Evolutionary conservation across 1,140 invertebrate genomes (phyloP).

Genomic region (Aphelinus certus): DNA sequence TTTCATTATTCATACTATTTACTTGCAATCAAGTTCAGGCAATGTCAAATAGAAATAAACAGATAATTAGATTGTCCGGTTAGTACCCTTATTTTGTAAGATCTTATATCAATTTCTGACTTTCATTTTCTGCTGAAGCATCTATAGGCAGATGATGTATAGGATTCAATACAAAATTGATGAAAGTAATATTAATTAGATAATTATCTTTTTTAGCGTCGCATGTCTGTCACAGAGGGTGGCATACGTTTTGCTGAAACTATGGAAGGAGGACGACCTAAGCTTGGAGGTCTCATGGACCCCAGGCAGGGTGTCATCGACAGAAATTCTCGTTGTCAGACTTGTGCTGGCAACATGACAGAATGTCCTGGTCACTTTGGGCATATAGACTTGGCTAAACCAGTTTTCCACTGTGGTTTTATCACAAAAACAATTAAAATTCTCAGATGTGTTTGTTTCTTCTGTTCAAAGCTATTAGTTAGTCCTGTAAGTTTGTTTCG

Average conservation of each 20-base stretch:
- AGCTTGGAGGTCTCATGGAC: constrained; percentile 98
- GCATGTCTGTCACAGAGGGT: constrained; percentile 97
- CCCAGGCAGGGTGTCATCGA: constrained; percentile 98
- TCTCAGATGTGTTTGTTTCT: constrained; percentile 96
- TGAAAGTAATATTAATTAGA: neutral
- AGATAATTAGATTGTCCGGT: too few relatives aligned
- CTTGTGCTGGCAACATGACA: constrained; percentile 97
- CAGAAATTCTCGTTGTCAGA: constrained; percentile 92
- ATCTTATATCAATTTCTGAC: too few relatives aligned
- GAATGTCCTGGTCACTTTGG: constrained; percentile 99
- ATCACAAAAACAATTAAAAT: constrained; percentile 98
- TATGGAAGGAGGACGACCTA: constrained; percentile 97
- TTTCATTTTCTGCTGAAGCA: too few relatives aligned
- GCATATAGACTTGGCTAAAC: constrained; percentile 98
- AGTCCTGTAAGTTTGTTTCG: constrained; percentile 79
- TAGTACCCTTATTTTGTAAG: too few relatives aligned
- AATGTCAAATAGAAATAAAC: too few relatives aligned
- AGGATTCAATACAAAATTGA: constrained; percentile 9
- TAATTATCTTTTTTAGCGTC: constrained; percentile 74
- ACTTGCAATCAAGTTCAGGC: too few relatives aligned
- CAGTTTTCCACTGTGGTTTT: constrained; percentile 98
- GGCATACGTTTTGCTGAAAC: constrained; percentile 97
- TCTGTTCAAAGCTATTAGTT: constrained; percentile 95
- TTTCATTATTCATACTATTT: too few relatives aligned
- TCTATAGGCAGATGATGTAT: neutral